Percentiles rank a stretch among this genome's conserved stretches.
These are phyloP conservation scores for Tiliacea citrago DNA, from an alignment of 2,888 invertebrate genomes.

Conservation along the genomic window DNA sequence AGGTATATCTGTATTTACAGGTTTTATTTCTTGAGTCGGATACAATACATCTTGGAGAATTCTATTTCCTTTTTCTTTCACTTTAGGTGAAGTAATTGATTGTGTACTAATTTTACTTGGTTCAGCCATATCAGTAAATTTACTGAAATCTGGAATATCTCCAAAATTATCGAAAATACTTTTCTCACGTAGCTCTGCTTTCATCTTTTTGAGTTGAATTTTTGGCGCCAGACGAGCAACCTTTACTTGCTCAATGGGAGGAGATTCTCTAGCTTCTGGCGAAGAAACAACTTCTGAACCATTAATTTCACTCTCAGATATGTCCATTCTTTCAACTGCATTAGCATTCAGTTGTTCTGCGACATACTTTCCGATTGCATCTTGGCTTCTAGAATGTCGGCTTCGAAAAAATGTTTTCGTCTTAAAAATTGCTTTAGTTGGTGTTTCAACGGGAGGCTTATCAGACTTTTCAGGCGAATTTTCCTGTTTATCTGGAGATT, in stretches of 20 bases:
- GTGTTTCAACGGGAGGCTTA: constrained; percentile 70
- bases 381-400: constrained; percentile 89
- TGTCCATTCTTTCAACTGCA: constrained; percentile 85
- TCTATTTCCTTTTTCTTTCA: constrained; percentile 51
- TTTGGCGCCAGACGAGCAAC: constrained; percentile 89
- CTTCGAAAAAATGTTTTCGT: constrained; percentile 90
- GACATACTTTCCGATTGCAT: constrained; percentile 89
- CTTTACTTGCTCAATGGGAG: constrained; percentile 89
- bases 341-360: constrained; percentile 88
- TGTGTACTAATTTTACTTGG: constrained; percentile 49
- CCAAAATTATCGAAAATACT: constrained; percentile 62
- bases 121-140: constrained; percentile 59
- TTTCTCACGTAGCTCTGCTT: constrained; percentile 82
- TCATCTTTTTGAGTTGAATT: constrained; percentile 89
- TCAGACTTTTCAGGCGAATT: constrained; percentile 73
- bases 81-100: constrained; percentile 45
- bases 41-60: constrained; percentile 75
- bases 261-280: constrained; percentile 83
- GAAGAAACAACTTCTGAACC: constrained; percentile 83
- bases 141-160: constrained; percentile 60
- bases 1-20: constrained; percentile 70
- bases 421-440: constrained; percentile 88
- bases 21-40: constrained; percentile 82
- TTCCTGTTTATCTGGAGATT: constrained; percentile 87
- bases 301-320: constrained; percentile 83